A percentile compares a stretch with the other conserved stretches of the same genome.
Evolutionary conservation across 2,888 invertebrate genomes (phyloP).

Genomic region (Temnothorax unifasciatus): DNA sequence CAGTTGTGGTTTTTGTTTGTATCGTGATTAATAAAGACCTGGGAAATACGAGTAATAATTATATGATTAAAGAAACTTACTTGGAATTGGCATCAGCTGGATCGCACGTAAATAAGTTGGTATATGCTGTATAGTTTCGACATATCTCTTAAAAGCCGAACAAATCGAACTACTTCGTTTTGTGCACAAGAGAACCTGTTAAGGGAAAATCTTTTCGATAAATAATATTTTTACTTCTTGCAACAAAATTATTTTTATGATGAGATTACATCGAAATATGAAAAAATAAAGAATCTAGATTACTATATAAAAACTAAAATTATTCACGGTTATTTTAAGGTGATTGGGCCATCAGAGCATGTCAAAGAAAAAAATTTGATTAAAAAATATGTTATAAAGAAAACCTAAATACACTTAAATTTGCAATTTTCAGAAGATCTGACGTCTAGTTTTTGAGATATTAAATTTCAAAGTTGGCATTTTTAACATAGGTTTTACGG

Average conservation of each 20-base stretch:
- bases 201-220: not conserved
- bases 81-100: conserved; percentile 74
- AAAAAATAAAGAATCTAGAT: not conserved
- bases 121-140: conserved; percentile 92
- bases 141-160: conserved; percentile 91
- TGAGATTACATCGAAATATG: not conserved
- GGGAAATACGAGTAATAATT: not conserved
- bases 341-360: too few relatives aligned
- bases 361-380: too few relatives aligned
- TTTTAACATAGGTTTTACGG: too few relatives aligned
- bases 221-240: conserved; percentile 15
- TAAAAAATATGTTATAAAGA: too few relatives aligned
- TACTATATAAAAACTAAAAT: not conserved
- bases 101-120: conserved; percentile 91
- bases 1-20: not conserved
- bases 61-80: conserved; percentile 62
- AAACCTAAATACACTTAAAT: too few relatives aligned
- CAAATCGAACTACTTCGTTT: conserved; percentile 89
- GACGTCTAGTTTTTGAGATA: too few relatives aligned
- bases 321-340: not conserved
- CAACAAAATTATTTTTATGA: not conserved
- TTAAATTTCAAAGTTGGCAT: too few relatives aligned
- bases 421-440: too few relatives aligned
- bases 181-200: conserved; percentile 88
- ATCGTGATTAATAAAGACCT: not conserved